A percentile compares a stretch with the other conserved stretches of the same genome.
Evolutionary conservation across 2,113 vertebrate genomes (phyloP).

Genomic region (Gasterosteus nipponicus): DNA sequence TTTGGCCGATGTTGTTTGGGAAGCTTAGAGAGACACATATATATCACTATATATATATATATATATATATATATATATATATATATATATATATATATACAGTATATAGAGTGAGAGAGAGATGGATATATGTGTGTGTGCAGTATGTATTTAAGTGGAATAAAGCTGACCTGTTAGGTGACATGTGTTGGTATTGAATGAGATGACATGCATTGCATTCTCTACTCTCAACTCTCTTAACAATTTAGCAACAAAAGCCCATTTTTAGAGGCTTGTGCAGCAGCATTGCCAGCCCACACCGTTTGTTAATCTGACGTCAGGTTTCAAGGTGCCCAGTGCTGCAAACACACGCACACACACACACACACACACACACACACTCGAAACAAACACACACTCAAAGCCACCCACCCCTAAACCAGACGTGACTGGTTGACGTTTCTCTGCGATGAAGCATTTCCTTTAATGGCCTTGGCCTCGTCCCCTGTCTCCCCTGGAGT

Average conservation of each 20-base stretch:
- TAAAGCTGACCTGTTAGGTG: background rate
- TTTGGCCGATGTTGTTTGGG: conserved; percentile 15
- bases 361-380: conserved; percentile 5
- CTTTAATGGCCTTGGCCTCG: conserved; percentile 69
- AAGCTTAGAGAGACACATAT: conserved; percentile 19
- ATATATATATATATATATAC: no score
- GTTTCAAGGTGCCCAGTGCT: conserved; percentile 45
- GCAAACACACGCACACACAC: conserved; percentile 24
- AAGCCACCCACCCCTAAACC: conserved; percentile 63
- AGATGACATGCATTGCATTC: background rate
- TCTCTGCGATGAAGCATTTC: conserved; percentile 62
- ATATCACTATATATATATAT: background rate
- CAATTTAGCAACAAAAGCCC: background rate
- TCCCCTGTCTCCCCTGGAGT: conserved; percentile 69
- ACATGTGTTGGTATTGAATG: background rate
- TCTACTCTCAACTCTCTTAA: background rate
- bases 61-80: no score
- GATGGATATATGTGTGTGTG: no score
- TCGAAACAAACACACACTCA: conserved; percentile 22
- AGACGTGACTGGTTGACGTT: conserved; percentile 69
- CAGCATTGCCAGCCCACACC: conserved; percentile 16
- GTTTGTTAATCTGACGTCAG: conserved; percentile 28
- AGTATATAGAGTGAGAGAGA: no score
- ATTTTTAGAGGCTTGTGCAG: background rate
- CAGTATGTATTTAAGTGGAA: background rate